These are phyloP conservation scores for Acipenser ruthenus DNA, from an alignment of 2,797 vertebrate species.

Conservation along the genomic window DNA sequence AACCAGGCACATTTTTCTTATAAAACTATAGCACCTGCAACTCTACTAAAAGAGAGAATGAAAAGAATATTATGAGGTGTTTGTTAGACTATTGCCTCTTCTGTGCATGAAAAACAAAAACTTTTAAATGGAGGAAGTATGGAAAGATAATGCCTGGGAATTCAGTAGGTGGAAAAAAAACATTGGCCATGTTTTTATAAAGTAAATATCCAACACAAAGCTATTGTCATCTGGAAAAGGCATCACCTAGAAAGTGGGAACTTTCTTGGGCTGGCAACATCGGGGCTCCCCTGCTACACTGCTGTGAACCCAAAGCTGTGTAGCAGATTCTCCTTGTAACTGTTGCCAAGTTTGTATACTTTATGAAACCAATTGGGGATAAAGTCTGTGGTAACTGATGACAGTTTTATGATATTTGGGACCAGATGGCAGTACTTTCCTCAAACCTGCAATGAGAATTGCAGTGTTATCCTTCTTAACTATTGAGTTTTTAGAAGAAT, in stretches of 20 bases:
- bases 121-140: neutral
- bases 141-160: neutral
- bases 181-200: neutral
- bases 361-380: conserved; percentile 1
- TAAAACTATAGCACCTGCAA: too few relatives aligned
- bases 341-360: conserved; percentile 5
- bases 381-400: neutral
- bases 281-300: conserved; percentile 6
- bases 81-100: too few relatives aligned
- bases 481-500: neutral
- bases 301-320: conserved; percentile 10
- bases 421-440: neutral
- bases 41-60: too few relatives aligned
- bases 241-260: conserved; percentile 3
- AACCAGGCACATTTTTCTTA: too few relatives aligned
- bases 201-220: conserved; percentile 5
- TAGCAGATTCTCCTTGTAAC: neutral
- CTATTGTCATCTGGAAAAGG: conserved; percentile 12
- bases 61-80: too few relatives aligned
- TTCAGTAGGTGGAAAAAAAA: neutral
- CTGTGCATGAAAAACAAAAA: neutral
- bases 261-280: conserved; percentile 5
- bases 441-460: neutral
- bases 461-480: neutral
- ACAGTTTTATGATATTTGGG: conserved; percentile 2